Conservation (phyloP, 64 coral and sea anemone species). For the Pachyseris speciosa region DNA sequence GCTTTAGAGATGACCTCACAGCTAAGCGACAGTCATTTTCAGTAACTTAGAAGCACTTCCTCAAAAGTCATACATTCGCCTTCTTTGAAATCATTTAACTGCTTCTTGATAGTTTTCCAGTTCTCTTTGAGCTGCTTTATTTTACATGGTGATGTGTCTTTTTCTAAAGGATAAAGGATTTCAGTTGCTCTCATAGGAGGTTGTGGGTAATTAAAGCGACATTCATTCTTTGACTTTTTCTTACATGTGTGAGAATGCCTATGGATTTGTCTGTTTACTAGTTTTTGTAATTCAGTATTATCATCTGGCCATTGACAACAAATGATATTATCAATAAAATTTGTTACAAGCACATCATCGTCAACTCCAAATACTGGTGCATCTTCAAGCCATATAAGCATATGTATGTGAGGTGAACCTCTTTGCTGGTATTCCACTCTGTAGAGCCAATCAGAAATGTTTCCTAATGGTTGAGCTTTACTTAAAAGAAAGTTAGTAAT, state of each 20-base stretch:
- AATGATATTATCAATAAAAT: conserved; percentile 63
- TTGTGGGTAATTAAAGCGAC: conserved; percentile 54
- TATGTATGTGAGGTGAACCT: conserved; percentile 70
- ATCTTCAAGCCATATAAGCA: conserved; percentile 60
- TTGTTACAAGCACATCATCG: conserved; percentile 44
- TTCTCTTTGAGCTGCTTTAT: conserved; percentile 23
- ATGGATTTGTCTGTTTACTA: conserved; percentile 60
- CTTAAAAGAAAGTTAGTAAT: conserved; percentile 39
- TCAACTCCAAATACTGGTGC: conserved; percentile 59
- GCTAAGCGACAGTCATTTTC: conserved; percentile 34
- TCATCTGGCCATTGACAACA: conserved; percentile 27
- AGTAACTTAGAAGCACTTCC: conserved; percentile 4
- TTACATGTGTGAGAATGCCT: conserved; percentile 47
- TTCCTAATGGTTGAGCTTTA: conserved; percentile 28
- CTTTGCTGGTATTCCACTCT: conserved; percentile 61
- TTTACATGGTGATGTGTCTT: background rate
- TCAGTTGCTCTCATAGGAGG: conserved; percentile 40
- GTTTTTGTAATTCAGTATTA: conserved; percentile 19
- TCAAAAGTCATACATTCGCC: conserved; percentile 25
- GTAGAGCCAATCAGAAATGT: conserved; percentile 45
- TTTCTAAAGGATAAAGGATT: conserved; percentile 29
- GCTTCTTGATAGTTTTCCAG: conserved; percentile 23
- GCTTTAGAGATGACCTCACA: conserved; percentile 28
- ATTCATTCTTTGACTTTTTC: conserved; percentile 26
- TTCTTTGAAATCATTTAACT: conserved; percentile 26